Base-by-base conservation (phyloP, 2,888 invertebrate genomes). In the Tipula unca region DNA sequence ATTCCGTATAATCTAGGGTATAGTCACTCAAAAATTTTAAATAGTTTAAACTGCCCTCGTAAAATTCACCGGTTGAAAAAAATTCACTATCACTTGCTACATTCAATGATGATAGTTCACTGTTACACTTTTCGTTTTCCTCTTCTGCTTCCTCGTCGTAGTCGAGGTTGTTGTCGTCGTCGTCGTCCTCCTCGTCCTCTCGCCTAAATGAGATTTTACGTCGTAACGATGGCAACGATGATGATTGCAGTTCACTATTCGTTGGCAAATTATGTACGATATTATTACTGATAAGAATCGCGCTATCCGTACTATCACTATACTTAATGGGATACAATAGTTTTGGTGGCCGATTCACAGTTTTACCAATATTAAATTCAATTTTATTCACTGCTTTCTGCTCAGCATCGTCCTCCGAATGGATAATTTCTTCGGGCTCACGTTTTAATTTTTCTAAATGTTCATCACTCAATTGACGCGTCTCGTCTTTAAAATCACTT, bases 321-420 rank as follows among this genome's bases (percentile, higher is more conserved):
- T 83, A 83, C 17, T 83, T 83, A 32, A 90, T 91, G 90, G 91
- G 93, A 92, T 91, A 88, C 3, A 25, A n/a, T 42, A 39, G n/a
- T 91, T 86, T 82, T 85, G 85, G 87, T 85, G 90, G 89, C 32
- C 89, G 89, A 69, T 69, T 69, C 1, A 90, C 90, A n/a, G 89
- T 88, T 86, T 89, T 90, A 83, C 91, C 90, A 84, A 91, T 89
- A 48, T 89, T 89, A 86, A 90, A 90, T 85, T 88, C 88, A 54
- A 90, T 89, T 6, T 87, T 84, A 69, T 86, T 85, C 29, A 8
- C 82, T 20, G 29, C 0, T 0, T n/a, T 36, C 13, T 20, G 42
- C 1, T 85, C 86, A 3, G 14, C 35, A 13, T 17, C n/a, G 3
- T 29, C 85, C 1, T 42, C 84, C 1, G 82, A 29, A 25, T 82